A percentile compares a stretch with the other conserved stretches of the same genome.
These are phyloP conservation scores for Polypterus bichir DNA, from an alignment of 2,113 vertebrate genomes.

Conservation along the genomic window DNA sequence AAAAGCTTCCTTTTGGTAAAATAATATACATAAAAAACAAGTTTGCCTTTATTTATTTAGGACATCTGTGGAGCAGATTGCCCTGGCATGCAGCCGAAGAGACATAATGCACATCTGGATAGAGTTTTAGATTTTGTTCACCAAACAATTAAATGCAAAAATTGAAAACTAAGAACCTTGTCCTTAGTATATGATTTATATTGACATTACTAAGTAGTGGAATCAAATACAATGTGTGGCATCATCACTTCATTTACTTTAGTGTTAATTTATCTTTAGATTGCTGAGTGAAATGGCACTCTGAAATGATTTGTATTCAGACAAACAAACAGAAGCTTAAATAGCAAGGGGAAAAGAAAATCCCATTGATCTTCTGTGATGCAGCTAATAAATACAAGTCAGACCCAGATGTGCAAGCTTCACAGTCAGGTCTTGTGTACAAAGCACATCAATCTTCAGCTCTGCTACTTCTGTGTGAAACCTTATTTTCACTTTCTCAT, in stretches of 20 bases:
- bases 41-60: conserved; percentile 8
- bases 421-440: not conserved
- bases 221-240: conserved; percentile 8
- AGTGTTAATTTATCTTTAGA: not conserved
- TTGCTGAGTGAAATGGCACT: not conserved
- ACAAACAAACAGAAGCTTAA: conserved; percentile 1
- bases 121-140: conserved; percentile 7
- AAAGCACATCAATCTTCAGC: conserved; percentile 4
- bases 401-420: conserved; percentile 4
- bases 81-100: conserved; percentile 30
- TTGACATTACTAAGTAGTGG: conserved; percentile 14
- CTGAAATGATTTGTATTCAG: conserved; percentile 10
- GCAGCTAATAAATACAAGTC: conserved; percentile 8
- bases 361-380: conserved; percentile 7
- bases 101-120: conserved; percentile 25
- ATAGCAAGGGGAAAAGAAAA: not conserved
- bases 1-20: too few relatives aligned
- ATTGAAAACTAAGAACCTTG: conserved; percentile 16
- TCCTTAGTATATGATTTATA: conserved; percentile 12
- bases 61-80: conserved; percentile 51
- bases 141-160: conserved; percentile 16
- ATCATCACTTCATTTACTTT: not conserved
- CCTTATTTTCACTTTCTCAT: conserved; percentile 4
- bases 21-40: too few relatives aligned
- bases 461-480: not conserved